Percentiles rank a stretch among this genome's conserved stretches.
phyloP scores from a whole-genome alignment of 2,113 vertebrate genomes.

The Zeus faber region DNA sequence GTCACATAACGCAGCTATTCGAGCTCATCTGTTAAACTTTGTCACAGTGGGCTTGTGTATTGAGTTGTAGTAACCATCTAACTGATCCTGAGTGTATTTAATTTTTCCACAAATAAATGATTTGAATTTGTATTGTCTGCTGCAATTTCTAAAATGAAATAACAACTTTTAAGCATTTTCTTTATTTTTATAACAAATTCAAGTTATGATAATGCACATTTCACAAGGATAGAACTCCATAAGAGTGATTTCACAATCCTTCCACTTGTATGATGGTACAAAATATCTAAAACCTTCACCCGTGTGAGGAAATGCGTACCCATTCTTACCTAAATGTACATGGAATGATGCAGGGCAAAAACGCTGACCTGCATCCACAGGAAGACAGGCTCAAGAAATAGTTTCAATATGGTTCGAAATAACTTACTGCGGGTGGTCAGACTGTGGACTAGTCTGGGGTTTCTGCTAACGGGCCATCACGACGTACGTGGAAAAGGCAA shows the following conservation, averaged over 20 bases:
- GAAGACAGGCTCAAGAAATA: conserved; percentile 9
- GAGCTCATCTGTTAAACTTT: too few species aligned
- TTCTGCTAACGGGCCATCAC: background rate
- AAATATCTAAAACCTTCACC: conserved; percentile 51
- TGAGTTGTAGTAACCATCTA: background rate
- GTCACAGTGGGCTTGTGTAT: background rate
- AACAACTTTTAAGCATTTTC: conserved; percentile 9
- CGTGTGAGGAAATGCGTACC: conserved; percentile 15
- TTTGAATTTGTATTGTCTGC: too few species aligned
- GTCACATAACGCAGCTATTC: too few species aligned
- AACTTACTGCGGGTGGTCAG: conserved; percentile 36
- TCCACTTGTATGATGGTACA: conserved; percentile 41
- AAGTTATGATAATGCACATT: conserved; percentile 65
- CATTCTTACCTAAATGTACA: conserved; percentile 33
- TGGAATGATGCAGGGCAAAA: conserved; percentile 16
- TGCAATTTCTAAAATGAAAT: conserved; percentile 13
- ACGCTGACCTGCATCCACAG: conserved; percentile 21
- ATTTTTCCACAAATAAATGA: conserved; percentile 30
- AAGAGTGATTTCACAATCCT: conserved; percentile 34
- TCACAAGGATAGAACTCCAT: conserved; percentile 63
- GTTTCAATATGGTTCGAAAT: conserved; percentile 56
- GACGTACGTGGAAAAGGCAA: conserved; percentile 34
- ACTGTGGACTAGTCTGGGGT: background rate
- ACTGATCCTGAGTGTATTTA: conserved; percentile 40
- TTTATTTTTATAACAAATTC: conserved; percentile 64